Conservation (phyloP, 2,888 invertebrate genomes). For the Notodonta dromedarius region DNA sequence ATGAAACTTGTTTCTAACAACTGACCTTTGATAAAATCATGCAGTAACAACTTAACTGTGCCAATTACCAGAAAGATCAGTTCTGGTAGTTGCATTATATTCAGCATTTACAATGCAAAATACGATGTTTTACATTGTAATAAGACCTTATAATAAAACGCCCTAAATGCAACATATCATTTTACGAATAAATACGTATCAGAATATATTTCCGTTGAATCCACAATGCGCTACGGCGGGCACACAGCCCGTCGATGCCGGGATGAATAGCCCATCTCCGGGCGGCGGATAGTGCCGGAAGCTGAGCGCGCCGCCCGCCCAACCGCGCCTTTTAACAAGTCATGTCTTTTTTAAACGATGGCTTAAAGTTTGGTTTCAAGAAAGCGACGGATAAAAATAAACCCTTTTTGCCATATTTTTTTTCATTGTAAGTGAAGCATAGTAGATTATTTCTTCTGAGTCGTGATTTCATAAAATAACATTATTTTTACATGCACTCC, state of each 20-base stretch:
- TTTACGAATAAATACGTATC: constrained; percentile 36
- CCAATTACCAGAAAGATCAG: too few relatives aligned
- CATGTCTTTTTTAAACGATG: constrained; percentile 51
- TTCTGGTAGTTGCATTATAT: too few relatives aligned
- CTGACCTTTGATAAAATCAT: too few relatives aligned
- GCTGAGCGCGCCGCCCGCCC: constrained; percentile 42
- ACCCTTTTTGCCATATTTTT: constrained; percentile 13
- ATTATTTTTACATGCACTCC: too few relatives aligned
- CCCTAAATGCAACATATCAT: constrained; percentile 1
- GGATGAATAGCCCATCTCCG: constrained; percentile 74
- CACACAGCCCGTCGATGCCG: constrained; percentile 54
- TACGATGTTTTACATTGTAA: too few relatives aligned
- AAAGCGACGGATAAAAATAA: not conserved
- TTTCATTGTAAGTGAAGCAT: not conserved
- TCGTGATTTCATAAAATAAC: too few relatives aligned
- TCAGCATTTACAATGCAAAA: too few relatives aligned
- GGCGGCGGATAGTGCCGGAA: constrained; percentile 64
- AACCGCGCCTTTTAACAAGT: constrained; percentile 60
- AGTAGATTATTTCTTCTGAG: too few relatives aligned
- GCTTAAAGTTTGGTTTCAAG: constrained; percentile 31
- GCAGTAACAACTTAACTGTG: too few relatives aligned
- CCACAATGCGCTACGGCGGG: constrained; percentile 36
- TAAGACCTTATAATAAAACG: too few relatives aligned
- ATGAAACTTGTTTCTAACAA: too few relatives aligned
- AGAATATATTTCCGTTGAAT: constrained; percentile 37